A percentile compares a stretch with the other conserved stretches of the same genome.
phyloP scores from a whole-genome alignment of 2,113 vertebrate species.

The Misgurnus mizolepis region DNA sequence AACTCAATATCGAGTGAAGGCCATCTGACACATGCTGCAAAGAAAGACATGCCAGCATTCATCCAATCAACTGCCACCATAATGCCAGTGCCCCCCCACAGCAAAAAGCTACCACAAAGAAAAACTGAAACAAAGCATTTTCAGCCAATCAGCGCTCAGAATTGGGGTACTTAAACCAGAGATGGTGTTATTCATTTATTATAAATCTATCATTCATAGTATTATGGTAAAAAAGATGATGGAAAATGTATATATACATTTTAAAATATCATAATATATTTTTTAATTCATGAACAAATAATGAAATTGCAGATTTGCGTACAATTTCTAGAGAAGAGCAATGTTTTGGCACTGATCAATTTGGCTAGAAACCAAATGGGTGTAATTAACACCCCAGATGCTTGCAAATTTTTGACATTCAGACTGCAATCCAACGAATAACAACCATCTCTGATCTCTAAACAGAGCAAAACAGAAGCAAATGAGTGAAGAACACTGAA shows the following conservation, averaged over 20 bases:
- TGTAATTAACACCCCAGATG: too few relatives aligned
- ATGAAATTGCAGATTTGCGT: too few relatives aligned
- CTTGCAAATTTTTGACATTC: neutral
- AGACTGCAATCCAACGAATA: neutral
- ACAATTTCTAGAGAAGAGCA: neutral
- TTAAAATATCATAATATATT: too few relatives aligned
- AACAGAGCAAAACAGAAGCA: constrained; percentile 20
- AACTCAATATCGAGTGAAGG: neutral
- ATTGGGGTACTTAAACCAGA: neutral
- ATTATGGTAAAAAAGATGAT: too few relatives aligned
- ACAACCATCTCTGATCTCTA: constrained; percentile 28
- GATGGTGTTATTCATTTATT: constrained; percentile 16
- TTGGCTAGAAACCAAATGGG: neutral
- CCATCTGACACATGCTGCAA: constrained; percentile 9
- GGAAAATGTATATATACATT: too few relatives aligned
- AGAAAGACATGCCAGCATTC: constrained; percentile 22
- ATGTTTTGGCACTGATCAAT: neutral
- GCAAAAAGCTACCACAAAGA: neutral
- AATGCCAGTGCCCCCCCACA: neutral
- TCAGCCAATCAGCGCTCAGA: constrained; percentile 28
- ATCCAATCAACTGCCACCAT: neutral
- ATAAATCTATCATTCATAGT: neutral
- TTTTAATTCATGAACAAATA: too few relatives aligned
- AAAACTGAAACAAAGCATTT: constrained; percentile 11
- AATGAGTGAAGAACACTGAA: neutral